Evolutionary conservation across 2,888 invertebrate genomes (phyloP), one percentile per base, ranked within the genome.

Genomic region (Nasonia oneida): DNA sequence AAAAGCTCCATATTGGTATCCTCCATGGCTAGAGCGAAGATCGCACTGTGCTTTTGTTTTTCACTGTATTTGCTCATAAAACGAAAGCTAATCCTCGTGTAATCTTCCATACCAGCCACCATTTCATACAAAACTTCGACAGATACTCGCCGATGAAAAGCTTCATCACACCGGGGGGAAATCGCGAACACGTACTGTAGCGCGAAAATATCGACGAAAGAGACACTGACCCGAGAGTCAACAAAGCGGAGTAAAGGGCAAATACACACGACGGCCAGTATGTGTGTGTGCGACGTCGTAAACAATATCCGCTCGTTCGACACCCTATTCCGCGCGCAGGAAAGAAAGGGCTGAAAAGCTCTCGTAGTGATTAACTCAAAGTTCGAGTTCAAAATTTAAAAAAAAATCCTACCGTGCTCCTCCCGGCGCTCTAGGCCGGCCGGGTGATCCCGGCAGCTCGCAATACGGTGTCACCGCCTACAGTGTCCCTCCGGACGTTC

Each of bases 391-490:
- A 71, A 53, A 73, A 6, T 23, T 47, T 8, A 81, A 37, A n/a
- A 64, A 2, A 53, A 6, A n/a, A 10, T 73, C 75, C 2, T 81
- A 82, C 85, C 82, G 78, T 85, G 74, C 42, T 75, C 50, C 76
- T 81, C 81, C 81, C 86, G 86, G 86, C 81, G 77, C 81, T 61
- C 67, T 73, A 77, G 81, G 83, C 83, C 86, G 83, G 83, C 86
- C 81, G 81, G 83, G 70, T 67, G 67, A 61, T 67, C 79, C 83
- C 86, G 86, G 75, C 86, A 82, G 64, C 82, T 83, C 83, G 70
- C 73, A 37, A 4, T 37, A 37, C 73, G n/a, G n/a, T 42, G 77
- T 42, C 61, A 23, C 78, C 29, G n/a, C n/a, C 57, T n/a, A 47
- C 47, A 12, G 12, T 47, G 10, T 53, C 29, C 23, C 18, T 14